Percentiles rank a stretch among this genome's conserved stretches.
These are phyloP conservation scores for Epicampocera succincta DNA, from an alignment of 2,888 invertebrate species.

Conservation along the genomic window DNA sequence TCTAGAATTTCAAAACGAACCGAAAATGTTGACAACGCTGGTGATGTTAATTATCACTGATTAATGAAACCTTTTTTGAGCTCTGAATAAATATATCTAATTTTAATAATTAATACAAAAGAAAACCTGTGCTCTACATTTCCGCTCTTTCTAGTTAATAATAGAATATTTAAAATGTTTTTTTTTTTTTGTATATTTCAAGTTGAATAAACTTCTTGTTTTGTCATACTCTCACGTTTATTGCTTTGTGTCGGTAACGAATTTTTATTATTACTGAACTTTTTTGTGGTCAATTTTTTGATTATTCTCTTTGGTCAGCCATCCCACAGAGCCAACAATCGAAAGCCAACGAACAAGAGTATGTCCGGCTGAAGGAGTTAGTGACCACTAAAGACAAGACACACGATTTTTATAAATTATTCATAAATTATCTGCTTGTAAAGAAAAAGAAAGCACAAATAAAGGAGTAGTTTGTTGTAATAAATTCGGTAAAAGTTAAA, in stretches of 20 bases:
- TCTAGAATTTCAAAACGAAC: too few species aligned
- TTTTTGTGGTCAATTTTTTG: constrained; percentile 32
- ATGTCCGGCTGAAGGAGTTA: constrained; percentile 5
- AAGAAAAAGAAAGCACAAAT: constrained; percentile 7
- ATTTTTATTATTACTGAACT: constrained; percentile 5
- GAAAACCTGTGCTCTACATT: too few species aligned
- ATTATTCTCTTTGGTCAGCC: constrained; percentile 43
- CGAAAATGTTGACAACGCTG: too few species aligned
- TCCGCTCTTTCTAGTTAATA: not conserved
- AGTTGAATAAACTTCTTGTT: constrained; percentile 54
- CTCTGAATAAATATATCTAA: too few species aligned
- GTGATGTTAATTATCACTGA: too few species aligned
- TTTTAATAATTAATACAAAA: too few species aligned
- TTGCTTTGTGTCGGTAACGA: constrained; percentile 29
- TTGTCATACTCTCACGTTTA: constrained; percentile 55
- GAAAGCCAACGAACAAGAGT: constrained; percentile 25
- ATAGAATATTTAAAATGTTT: not conserved
- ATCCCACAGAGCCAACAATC: constrained; percentile 9
- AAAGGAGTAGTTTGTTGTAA: not conserved
- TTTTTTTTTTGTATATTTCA: constrained; percentile 10
- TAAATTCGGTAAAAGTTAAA: too few species aligned
- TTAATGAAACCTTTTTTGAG: too few species aligned
- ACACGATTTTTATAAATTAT: constrained; percentile 38
- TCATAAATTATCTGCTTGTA: constrained; percentile 34
- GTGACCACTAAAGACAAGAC: constrained; percentile 28